phyloP scores from a whole-genome alignment of 2,888 invertebrate species.

The Chaitophorus viminalis region DNA sequence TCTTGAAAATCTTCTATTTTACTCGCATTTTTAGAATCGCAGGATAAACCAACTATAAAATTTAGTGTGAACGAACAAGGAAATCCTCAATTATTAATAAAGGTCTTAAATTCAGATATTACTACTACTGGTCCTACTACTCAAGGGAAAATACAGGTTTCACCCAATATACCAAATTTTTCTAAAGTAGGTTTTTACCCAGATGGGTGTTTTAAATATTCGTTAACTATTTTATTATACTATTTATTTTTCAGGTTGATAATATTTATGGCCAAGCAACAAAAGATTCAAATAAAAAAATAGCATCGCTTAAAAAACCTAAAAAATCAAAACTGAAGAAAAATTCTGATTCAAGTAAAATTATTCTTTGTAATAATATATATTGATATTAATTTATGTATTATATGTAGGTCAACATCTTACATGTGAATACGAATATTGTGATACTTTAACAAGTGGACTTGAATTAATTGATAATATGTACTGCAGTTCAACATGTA shows the following conservation, averaged over 20 bases:
- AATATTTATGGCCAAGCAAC: not conserved
- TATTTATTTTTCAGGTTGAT: not conserved
- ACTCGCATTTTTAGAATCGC: not conserved
- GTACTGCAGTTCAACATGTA: not conserved
- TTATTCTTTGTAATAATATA: not conserved
- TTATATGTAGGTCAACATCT: not conserved
- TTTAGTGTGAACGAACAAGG: not conserved
- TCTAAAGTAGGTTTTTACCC: not conserved
- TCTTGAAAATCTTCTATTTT: not conserved
- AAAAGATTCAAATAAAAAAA: not conserved
- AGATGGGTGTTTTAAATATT: not conserved
- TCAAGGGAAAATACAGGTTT: not conserved
- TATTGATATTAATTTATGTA: too few species aligned
- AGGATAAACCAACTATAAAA: not conserved
- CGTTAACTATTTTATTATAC: not conserved
- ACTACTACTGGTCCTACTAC: not conserved
- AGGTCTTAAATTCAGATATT: not conserved
- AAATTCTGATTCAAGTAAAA: not conserved
- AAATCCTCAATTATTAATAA: not conserved
- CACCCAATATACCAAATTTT: not conserved
- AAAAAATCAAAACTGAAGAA: not conserved
- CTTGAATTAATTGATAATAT: not conserved
- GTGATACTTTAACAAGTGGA: not conserved
- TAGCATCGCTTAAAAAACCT: not conserved
- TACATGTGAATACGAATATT: conserved; percentile 8